phyloP scores from a whole-genome alignment of 2,113 vertebrate species.

The Chamaetylas fuelleborni region DNA sequence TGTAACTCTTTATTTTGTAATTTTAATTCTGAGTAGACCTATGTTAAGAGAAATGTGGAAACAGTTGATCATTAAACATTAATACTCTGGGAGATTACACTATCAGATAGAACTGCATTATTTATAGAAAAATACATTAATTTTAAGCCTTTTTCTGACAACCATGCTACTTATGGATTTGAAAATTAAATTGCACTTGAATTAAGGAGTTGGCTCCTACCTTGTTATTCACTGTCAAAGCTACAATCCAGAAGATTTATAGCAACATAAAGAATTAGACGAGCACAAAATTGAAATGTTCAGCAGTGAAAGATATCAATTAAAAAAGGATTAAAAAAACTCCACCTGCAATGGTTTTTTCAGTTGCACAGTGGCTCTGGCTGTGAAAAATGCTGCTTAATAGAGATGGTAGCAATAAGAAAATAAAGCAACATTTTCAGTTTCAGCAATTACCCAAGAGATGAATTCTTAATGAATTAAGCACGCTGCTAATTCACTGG shows the following conservation, averaged over 20 bases:
- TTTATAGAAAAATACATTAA: background rate
- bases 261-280: background rate
- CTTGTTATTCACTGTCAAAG: background rate
- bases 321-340: background rate
- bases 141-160: background rate
- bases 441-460: slow-evolving; percentile 32
- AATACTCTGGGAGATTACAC: background rate
- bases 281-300: background rate
- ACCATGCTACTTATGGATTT: background rate
- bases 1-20: background rate
- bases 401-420: background rate
- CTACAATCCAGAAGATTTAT: background rate
- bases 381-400: background rate
- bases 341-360: background rate
- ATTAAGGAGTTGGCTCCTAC: background rate
- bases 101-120: background rate
- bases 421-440: background rate
- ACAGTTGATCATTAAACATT: background rate
- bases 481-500: slow-evolving; percentile 19
- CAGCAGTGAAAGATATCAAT: background rate
- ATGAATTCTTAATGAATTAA: slow-evolving; percentile 42
- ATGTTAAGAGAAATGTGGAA: background rate
- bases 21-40: background rate
- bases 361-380: background rate
- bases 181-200: background rate